phyloP scores from a whole-genome alignment of 2,113 vertebrate genomes.

The Ochotona curzoniae region DNA sequence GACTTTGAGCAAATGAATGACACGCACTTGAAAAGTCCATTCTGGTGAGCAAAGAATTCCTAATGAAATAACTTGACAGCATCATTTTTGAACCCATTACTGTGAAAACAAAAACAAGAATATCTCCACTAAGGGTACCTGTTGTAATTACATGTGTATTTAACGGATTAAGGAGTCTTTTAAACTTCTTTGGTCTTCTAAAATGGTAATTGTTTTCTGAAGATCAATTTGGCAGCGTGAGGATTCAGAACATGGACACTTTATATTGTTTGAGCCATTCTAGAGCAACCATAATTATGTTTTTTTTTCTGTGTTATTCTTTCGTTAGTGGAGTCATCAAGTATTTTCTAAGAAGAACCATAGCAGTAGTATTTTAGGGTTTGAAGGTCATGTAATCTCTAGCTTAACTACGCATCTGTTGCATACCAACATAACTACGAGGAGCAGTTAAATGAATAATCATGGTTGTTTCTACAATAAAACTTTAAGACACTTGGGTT shows the following conservation, averaged over 20 bases:
- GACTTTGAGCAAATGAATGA: neutral
- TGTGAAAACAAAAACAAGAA: neutral
- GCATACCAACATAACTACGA: neutral
- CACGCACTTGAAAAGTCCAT: neutral
- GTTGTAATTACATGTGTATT: neutral
- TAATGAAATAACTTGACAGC: neutral
- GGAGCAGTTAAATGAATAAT: neutral
- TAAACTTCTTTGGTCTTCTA: neutral
- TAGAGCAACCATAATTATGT: neutral
- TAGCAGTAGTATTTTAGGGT: neutral
- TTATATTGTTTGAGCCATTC: neutral
- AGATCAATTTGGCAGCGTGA: neutral
- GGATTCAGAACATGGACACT: neutral
- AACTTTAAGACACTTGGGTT: neutral
- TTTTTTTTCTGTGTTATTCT: neutral
- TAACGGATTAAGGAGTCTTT: neutral
- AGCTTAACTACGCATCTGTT: neutral
- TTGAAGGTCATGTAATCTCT: neutral
- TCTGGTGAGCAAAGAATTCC: neutral
- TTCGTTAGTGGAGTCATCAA: neutral
- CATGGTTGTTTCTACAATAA: neutral
- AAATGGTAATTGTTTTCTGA: neutral
- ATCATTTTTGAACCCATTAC: neutral
- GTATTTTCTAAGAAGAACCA: neutral
- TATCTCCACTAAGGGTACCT: neutral